These are phyloP conservation scores for Phrynocephalus vlangalii DNA, from an alignment of 2,797 vertebrate species.

Conservation along the genomic window DNA sequence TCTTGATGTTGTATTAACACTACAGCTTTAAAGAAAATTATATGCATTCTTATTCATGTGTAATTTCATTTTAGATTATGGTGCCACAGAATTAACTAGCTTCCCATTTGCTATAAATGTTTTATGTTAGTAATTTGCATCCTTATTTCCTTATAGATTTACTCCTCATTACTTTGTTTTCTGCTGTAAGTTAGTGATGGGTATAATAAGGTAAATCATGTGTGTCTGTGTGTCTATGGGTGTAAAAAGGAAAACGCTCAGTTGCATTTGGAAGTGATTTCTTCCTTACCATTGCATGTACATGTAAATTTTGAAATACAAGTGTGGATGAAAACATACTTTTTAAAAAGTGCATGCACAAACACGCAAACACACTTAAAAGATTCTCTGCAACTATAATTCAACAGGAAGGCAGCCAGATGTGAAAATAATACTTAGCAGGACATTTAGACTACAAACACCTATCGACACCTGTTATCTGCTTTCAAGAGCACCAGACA, in stretches of 20 bases:
- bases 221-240: background rate
- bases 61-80: slow-evolving; percentile 5
- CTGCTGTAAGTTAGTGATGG: slow-evolving; percentile 4
- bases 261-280: background rate
- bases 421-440: slow-evolving; percentile 43
- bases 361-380: slow-evolving; percentile 15
- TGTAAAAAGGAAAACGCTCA: slow-evolving; percentile 26
- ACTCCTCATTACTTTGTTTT: slow-evolving; percentile 27
- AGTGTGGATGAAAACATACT: slow-evolving; percentile 30
- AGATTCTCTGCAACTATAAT: slow-evolving; percentile 34
- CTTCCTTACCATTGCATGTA: background rate
- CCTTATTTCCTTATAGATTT: slow-evolving; percentile 40
- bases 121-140: slow-evolving; percentile 12
- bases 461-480: slow-evolving; percentile 55
- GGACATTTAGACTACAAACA: slow-evolving; percentile 27
- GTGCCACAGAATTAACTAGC: slow-evolving; percentile 8
- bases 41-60: slow-evolving; percentile 22
- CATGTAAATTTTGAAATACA: slow-evolving; percentile 36
- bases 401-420: slow-evolving; percentile 16
- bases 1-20: slow-evolving; percentile 8
- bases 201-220: slow-evolving; percentile 27
- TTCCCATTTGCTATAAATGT: background rate
- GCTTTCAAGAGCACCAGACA: slow-evolving; percentile 37
- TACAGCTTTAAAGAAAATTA: slow-evolving; percentile 29
- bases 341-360: slow-evolving; percentile 7